Conservation (phyloP, 2,888 invertebrate genomes). For the Criorhina ranunculi region DNA sequence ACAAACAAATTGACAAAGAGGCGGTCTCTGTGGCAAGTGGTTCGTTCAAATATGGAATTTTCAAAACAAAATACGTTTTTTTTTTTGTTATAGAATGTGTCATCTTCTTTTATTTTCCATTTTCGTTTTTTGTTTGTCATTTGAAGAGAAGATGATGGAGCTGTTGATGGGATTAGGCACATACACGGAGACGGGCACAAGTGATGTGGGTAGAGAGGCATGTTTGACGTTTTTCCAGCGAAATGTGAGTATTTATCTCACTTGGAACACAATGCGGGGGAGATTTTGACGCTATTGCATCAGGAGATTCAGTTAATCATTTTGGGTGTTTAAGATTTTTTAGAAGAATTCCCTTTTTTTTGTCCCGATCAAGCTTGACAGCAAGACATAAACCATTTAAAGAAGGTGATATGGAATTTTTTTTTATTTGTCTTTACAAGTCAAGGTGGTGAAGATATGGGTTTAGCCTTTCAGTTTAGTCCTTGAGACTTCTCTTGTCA, state of each 20-base stretch:
- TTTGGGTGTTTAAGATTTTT: background rate
- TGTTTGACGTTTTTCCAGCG: constrained; percentile 18
- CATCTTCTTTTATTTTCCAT: constrained; percentile 35
- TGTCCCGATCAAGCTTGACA: background rate
- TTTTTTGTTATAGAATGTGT: constrained; percentile 28
- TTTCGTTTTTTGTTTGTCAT: constrained; percentile 22
- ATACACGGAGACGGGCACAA: background rate
- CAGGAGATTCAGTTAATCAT: constrained; percentile 2
- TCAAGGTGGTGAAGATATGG: too few species aligned
- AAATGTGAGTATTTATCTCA: constrained; percentile 38
- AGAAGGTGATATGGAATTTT: background rate
- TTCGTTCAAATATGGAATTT: constrained; percentile 10
- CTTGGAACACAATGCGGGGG: background rate
- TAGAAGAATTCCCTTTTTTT: background rate
- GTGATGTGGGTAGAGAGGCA: constrained; percentile 24
- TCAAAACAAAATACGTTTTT: constrained; percentile 3
- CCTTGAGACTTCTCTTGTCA: too few species aligned
- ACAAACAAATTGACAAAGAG: constrained; percentile 16
- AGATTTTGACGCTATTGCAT: background rate
- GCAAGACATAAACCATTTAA: background rate
- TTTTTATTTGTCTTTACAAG: too few species aligned
- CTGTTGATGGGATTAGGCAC: constrained; percentile 53
- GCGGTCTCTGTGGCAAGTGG: background rate
- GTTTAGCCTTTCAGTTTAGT: too few species aligned
- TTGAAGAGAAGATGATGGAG: constrained; percentile 47